Evolutionary conservation across 2,113 vertebrate species (phyloP), one percentile per base, ranked within the genome.

Genomic region (Planiliza haematocheilus): DNA sequence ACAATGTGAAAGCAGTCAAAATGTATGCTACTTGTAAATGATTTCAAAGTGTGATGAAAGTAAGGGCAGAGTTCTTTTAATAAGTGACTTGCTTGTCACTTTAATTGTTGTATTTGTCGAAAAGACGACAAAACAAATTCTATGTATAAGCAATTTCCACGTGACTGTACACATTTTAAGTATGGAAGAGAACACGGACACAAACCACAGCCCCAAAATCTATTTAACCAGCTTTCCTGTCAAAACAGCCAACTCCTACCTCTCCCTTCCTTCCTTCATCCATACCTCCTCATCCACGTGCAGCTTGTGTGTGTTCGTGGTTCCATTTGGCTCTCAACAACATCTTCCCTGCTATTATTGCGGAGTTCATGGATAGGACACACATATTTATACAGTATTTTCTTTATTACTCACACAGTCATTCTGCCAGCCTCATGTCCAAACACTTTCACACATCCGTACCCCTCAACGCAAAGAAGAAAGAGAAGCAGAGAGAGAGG

Each of bases 331-430:
- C 62, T 69, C 53, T n/a, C 37, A 70, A 59, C 60, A 59, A 62
- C 2, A 75, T 69, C 18, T 60, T 78, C 20, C 74, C 24, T 78
- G 58, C 71, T 70, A 68, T 74, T 64, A 65, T 72, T 56, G 34
- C 24, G 62, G 52, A 43, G 77, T 82, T 84, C 83, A 86, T 8
- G 58, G 59, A 72, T 18, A 36, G 81, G 75, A 60, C 77, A 70
- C 48, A 43, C 48, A 77, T 51, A 46, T 68, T 52, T 55, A 73
- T 24, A 68, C 57, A 46, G 21, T 53, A 24, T 58, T 58, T 72
- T 79, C 49, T 57, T 53, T 51, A 59, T 62, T 52, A 56, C 73
- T 55, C 46, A 63, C 65, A 50, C 56, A 53, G 20, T 68, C 48
- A 50, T 14, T 64, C 52, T 67, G 62, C 51, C 71, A 49, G 12